A percentile compares a stretch with the other conserved stretches of the same genome.
Conservation (phyloP, 2,888 invertebrate species). For the Hoplodrina ambigua region DNA sequence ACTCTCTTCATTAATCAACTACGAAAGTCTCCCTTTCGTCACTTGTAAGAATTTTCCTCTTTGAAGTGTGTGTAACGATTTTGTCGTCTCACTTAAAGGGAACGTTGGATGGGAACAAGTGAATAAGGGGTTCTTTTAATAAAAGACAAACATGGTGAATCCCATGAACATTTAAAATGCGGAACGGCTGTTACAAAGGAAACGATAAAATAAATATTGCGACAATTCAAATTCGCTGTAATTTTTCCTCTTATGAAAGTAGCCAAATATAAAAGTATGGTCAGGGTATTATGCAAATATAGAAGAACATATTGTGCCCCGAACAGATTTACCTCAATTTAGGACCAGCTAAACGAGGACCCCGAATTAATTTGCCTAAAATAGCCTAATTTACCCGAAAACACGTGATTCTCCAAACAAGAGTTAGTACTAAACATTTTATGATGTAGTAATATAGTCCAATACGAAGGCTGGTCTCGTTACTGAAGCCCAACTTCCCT, state of each 20-base stretch:
- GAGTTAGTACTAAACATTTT: conserved; percentile 46
- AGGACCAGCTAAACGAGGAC: conserved; percentile 31
- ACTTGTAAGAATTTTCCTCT: conserved; percentile 30
- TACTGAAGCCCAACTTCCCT: conserved; percentile 15
- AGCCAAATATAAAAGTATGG: conserved; percentile 17
- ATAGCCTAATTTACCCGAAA: conserved; percentile 39
- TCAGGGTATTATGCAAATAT: conserved; percentile 51
- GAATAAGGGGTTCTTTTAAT: conserved; percentile 45
- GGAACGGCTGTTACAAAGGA: neutral
- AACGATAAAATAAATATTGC: conserved; percentile 38
- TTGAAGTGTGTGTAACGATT: conserved; percentile 49
- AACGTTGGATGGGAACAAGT: conserved; percentile 39
- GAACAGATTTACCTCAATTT: conserved; percentile 36
- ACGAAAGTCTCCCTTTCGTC: conserved; percentile 26
- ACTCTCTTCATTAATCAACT: conserved; percentile 53
- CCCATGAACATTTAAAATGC: conserved; percentile 31
- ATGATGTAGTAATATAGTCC: conserved; percentile 24
- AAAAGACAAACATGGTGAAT: conserved; percentile 27
- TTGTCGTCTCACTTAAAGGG: conserved; percentile 29
- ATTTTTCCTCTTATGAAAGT: conserved; percentile 4
- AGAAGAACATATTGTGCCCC: conserved; percentile 34
- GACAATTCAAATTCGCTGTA: neutral
- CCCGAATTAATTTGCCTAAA: conserved; percentile 55
- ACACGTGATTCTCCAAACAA: conserved; percentile 26
- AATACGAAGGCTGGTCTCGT: conserved; percentile 22